phyloP scores from a whole-genome alignment of 1,140 invertebrate species.

The Microplitis mediator region DNA sequence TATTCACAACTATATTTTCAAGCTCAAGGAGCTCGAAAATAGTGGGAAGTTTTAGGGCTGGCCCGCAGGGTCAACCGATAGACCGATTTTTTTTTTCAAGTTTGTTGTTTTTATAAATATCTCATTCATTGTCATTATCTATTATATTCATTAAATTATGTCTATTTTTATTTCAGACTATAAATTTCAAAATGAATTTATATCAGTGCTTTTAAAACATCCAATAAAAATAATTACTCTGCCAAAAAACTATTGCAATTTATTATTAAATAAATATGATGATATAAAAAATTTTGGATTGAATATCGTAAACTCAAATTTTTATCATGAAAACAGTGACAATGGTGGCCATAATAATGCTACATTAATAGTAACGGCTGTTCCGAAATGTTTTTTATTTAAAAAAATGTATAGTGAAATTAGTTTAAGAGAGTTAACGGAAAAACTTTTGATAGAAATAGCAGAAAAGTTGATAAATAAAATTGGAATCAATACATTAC shows the following conservation, averaged over 20 bases:
- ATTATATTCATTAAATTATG: background rate
- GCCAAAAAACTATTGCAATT: slow-evolving; percentile 25
- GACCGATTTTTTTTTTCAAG: too few relatives aligned
- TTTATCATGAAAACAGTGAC: background rate
- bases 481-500: slow-evolving; percentile 40
- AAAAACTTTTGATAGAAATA: slow-evolving; percentile 48
- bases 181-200: slow-evolving; percentile 42
- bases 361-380: slow-evolving; percentile 37
- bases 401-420: slow-evolving; percentile 36
- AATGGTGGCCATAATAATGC: slow-evolving; percentile 8
- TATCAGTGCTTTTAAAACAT: slow-evolving; percentile 40
- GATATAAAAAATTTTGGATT: slow-evolving; percentile 49
- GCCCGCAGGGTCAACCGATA: too few relatives aligned
- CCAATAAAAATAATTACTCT: slow-evolving; percentile 45
- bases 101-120: background rate
- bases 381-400: slow-evolving; percentile 52
- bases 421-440: slow-evolving; percentile 37
- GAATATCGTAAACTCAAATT: slow-evolving; percentile 22
- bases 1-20: too few relatives aligned
- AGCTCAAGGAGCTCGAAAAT: too few relatives aligned
- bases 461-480: slow-evolving; percentile 37
- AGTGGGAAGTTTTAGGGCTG: too few relatives aligned
- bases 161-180: slow-evolving; percentile 43
- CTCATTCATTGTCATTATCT: background rate
- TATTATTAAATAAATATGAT: slow-evolving; percentile 37